Evolutionary conservation across 2,113 vertebrate species (phyloP), one percentile per base, ranked within the genome.

Genomic region (Merops nubicus): DNA sequence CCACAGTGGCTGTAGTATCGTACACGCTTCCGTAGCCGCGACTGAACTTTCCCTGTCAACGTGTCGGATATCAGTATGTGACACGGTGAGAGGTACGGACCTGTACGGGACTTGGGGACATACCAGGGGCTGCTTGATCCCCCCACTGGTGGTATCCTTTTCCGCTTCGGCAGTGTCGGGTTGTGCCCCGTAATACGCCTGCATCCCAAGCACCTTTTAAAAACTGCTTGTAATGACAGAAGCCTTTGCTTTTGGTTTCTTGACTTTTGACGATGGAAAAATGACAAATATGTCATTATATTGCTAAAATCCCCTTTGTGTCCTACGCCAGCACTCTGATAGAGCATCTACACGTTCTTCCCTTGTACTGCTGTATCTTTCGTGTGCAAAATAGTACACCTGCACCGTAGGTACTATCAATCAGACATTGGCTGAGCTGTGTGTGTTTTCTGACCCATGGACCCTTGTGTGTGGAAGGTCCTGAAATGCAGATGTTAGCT

Each of bases 1-100:
- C n/a, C n/a, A n/a, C 1, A 8, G 34, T 6, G 70, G 11, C 1
- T 5, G 47, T 2, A 3, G 22, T 7, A 18, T 3, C 42, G 20
- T 1, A 3, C 22, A 4, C 2, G 4, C 20, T 21, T 18, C 69
- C 2, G 45, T 2, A 13, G 42, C 10, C 7, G 33, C 9, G 5
- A 5, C 47, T 6, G 31, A 33, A 57, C 53, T 76, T 72, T 59
- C 15, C 12, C 15, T 20, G 70, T 12, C 53, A 0, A 4, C 2
- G 43, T 53, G 67, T 19, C 6, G 9, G 14, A 3, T 29, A 23
- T n/a, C 51, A 4, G 1, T 4, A 5, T 5, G 65, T 4, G 64
- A 42, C 13, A 9, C 0, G 1, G 29, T 3, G 47, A 29, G 62
- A 26, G 42, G 23, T 25, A 1, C 12, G 19, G 64, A 23, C 15